phyloP scores from a whole-genome alignment of 2,113 vertebrate genomes.

The Narcine bancroftii region DNA sequence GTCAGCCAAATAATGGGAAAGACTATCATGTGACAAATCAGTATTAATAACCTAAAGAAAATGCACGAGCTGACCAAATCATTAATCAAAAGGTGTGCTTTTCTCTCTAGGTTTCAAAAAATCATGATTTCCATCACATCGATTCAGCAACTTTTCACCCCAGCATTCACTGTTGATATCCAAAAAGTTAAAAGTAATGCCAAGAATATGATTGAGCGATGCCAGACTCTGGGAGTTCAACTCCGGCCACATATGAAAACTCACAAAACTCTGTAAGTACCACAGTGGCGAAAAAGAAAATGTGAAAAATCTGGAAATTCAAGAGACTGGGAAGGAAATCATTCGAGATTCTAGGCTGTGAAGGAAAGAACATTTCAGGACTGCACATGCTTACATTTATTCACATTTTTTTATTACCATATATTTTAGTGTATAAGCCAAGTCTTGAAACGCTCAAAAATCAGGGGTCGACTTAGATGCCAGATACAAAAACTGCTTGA shows the following conservation, averaged over 20 bases:
- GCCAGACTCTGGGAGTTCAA: conserved; percentile 55
- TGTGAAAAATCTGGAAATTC: too few relatives aligned
- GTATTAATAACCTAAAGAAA: not conserved
- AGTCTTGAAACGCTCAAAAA: too few relatives aligned
- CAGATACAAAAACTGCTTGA: too few relatives aligned
- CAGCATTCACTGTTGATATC: conserved; percentile 60
- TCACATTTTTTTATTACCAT: too few relatives aligned
- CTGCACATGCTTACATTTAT: too few relatives aligned
- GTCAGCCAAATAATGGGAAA: not conserved
- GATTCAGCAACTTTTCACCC: conserved; percentile 52
- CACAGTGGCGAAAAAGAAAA: not conserved
- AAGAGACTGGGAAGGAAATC: too few relatives aligned
- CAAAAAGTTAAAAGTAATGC: conserved; percentile 57
- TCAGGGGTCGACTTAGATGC: too few relatives aligned
- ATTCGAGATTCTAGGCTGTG: too few relatives aligned
- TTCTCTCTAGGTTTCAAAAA: not conserved
- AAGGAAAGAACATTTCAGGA: too few relatives aligned
- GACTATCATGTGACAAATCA: not conserved
- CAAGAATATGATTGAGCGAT: conserved; percentile 56
- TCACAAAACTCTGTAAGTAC: conserved; percentile 68
- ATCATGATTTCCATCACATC: not conserved
- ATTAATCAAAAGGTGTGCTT: not conserved
- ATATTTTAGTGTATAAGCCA: too few relatives aligned
- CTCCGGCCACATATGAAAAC: conserved; percentile 77
- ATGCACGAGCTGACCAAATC: not conserved